Conservation (phyloP, 2,113 vertebrate genomes). For the Sylvietta virens region DNA sequence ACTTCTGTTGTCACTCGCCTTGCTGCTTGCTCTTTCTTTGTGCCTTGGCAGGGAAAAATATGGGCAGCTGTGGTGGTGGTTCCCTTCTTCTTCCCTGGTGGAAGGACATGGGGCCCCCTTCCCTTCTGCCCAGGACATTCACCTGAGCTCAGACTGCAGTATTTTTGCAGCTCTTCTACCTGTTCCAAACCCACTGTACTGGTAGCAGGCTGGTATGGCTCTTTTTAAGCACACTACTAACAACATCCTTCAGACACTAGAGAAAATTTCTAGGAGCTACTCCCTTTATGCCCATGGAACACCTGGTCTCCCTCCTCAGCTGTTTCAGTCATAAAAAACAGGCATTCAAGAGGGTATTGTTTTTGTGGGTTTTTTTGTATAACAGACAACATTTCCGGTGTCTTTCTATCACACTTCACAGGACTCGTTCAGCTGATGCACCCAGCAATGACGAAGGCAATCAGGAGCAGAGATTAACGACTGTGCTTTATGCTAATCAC, state of each 20-base stretch:
- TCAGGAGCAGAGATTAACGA: background rate
- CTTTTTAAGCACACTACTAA: background rate
- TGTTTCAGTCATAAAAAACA: background rate
- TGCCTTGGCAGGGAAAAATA: background rate
- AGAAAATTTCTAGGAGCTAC: background rate
- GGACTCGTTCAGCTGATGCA: background rate
- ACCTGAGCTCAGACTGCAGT: background rate
- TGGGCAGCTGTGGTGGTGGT: rapidly evolving
- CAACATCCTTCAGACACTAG: background rate
- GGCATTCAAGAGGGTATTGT: background rate
- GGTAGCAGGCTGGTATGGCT: background rate
- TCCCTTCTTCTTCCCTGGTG: background rate
- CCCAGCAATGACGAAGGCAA: background rate
- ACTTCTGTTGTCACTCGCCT: rapidly evolving
- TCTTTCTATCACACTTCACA: background rate
- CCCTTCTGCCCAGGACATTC: background rate
- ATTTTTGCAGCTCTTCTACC: background rate
- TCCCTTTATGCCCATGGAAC: background rate
- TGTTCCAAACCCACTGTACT: background rate
- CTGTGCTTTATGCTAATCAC: background rate
- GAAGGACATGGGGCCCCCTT: background rate
- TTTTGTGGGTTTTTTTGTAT: background rate
- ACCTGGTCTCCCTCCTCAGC: background rate
- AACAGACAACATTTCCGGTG: background rate
- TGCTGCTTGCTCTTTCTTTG: background rate